phyloP scores from a whole-genome alignment of 2,113 vertebrate genomes.

The Passer domesticus region DNA sequence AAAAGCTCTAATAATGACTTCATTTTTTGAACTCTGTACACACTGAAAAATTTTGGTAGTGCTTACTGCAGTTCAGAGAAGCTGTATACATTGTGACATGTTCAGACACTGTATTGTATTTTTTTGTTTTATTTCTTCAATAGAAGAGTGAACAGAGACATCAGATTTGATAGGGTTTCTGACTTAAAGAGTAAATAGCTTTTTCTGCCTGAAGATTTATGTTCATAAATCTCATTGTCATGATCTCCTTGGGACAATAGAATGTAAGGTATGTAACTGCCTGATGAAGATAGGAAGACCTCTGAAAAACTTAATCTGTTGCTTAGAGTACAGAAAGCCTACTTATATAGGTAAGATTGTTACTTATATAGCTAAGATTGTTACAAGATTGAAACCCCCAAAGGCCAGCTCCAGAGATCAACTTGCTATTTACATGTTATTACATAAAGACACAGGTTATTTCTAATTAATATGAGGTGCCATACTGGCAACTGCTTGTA shows the following conservation, averaged over 20 bases:
- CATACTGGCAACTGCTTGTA: neutral
- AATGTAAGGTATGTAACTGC: neutral
- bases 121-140: neutral
- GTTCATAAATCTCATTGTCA: neutral
- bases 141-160: neutral
- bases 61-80: neutral
- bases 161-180: neutral
- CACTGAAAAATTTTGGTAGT: neutral
- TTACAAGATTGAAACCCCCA: neutral
- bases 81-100: neutral
- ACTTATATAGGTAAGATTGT: neutral
- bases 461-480: neutral
- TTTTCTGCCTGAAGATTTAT: neutral
- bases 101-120: neutral
- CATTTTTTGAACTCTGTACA: neutral
- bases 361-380: neutral
- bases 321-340: neutral
- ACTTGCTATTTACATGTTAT: neutral
- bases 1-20: conserved; percentile 13
- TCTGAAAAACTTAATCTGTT: neutral
- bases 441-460: neutral
- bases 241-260: neutral
- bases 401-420: neutral
- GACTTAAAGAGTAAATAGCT: neutral
- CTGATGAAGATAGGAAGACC: neutral